Conservation (phyloP, 2,888 invertebrate genomes). For the Habroteleia sp. region DNA sequence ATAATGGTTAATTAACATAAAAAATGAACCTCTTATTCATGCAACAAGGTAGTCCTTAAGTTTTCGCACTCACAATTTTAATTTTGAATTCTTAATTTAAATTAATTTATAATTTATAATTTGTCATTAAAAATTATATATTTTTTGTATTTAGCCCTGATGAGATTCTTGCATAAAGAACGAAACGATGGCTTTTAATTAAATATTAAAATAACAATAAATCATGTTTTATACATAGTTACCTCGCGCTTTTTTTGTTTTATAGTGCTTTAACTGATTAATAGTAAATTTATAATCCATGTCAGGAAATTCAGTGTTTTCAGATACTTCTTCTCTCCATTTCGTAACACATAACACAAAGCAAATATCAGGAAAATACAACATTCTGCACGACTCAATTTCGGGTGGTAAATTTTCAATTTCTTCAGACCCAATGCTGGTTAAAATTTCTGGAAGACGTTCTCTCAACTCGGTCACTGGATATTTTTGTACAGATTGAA, state of each 20-base stretch:
- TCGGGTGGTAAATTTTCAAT: slow-evolving; percentile 85
- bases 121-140: too few relatives aligned
- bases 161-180: too few relatives aligned
- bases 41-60: too few relatives aligned
- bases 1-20: too few relatives aligned
- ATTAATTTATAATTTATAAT: too few relatives aligned
- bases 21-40: too few relatives aligned
- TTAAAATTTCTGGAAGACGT: slow-evolving; percentile 87
- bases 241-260: slow-evolving; percentile 86
- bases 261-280: slow-evolving; percentile 86
- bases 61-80: too few relatives aligned
- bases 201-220: not conserved
- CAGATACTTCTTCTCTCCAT: slow-evolving; percentile 82
- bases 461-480: slow-evolving; percentile 87
- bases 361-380: slow-evolving; percentile 89
- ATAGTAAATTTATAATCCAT: slow-evolving; percentile 88
- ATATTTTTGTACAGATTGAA: too few relatives aligned
- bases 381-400: slow-evolving; percentile 85
- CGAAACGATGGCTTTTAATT: too few relatives aligned
- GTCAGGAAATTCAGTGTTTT: slow-evolving; percentile 84
- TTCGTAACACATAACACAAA: slow-evolving; percentile 89
- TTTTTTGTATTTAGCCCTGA: too few relatives aligned
- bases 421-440: slow-evolving; percentile 87
- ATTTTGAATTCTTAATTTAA: too few relatives aligned
- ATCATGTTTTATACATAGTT: slow-evolving; percentile 48